Conservation (phyloP, 2,888 invertebrate genomes). For the Hydropsyche betteni region DNA sequence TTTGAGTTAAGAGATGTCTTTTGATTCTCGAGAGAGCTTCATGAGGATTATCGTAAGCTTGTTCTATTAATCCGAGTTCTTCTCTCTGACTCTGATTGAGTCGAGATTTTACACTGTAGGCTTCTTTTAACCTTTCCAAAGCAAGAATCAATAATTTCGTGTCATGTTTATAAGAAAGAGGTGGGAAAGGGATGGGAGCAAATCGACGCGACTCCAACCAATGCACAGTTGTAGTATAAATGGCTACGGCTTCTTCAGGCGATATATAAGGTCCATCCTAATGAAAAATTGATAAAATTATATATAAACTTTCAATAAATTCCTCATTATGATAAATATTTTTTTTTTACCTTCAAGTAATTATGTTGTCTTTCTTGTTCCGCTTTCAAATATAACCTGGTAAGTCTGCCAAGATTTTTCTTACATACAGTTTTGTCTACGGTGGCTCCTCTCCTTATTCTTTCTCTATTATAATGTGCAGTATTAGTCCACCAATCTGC, state of each 20-base stretch:
- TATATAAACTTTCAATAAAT: not conserved
- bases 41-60: conserved; percentile 99
- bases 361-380: conserved; percentile 99
- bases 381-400: conserved; percentile 94
- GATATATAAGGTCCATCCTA: conserved; percentile 98
- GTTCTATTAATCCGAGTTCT: conserved; percentile 97
- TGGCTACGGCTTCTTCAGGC: conserved; percentile 99
- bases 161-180: conserved; percentile 99
- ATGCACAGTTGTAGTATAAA: conserved; percentile 99
- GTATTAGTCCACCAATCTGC: conserved; percentile 99
- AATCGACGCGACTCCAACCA: conserved; percentile 99
- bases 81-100: conserved; percentile 99
- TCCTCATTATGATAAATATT: conserved; percentile 38
- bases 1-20: conserved; percentile 96
- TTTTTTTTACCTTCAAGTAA: conserved; percentile 81
- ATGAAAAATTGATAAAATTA: conserved; percentile 8
- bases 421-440: conserved; percentile 99
- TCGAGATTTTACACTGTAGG: conserved; percentile 96
- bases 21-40: conserved; percentile 99
- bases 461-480: conserved; percentile 98
- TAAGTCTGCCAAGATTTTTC: conserved; percentile 98
- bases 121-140: conserved; percentile 94
- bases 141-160: conserved; percentile 98
- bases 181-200: conserved; percentile 99
- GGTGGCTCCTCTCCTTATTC: conserved; percentile 98